A percentile compares a stretch with the other conserved stretches of the same genome.
Conservation (phyloP, 2,113 vertebrate species). For the Oncorhynchus clarkii region DNA sequence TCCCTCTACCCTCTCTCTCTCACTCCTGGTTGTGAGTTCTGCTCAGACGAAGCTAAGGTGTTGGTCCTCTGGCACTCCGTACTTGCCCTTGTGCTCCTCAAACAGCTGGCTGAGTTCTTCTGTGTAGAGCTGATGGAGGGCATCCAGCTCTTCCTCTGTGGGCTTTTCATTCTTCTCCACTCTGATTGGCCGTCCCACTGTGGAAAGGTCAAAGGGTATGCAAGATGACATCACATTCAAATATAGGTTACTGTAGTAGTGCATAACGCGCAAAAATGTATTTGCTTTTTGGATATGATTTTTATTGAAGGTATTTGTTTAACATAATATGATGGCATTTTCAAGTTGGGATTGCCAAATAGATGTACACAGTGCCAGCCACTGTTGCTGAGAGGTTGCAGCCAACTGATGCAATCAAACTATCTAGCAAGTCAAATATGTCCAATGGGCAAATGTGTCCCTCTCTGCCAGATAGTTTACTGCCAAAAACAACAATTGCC, state of each 20-base stretch:
- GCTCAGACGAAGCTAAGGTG: slow-evolving; percentile 83
- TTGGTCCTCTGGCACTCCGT: slow-evolving; percentile 78
- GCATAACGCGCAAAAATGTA: slow-evolving; percentile 7
- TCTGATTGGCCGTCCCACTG: slow-evolving; percentile 87
- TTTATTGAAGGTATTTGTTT: background rate
- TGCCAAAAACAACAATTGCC: slow-evolving; percentile 26
- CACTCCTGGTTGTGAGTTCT: background rate
- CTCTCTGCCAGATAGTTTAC: background rate
- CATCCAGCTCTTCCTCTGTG: slow-evolving; percentile 75
- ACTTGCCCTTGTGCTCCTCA: slow-evolving; percentile 86
- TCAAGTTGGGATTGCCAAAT: background rate
- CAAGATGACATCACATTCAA: background rate
- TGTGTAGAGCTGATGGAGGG: slow-evolving; percentile 82
- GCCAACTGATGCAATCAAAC: background rate
- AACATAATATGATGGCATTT: background rate
- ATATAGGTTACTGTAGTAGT: slow-evolving; percentile 7
- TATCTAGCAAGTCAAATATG: background rate
- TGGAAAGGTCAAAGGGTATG: slow-evolving; percentile 23
- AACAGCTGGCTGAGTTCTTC: slow-evolving; percentile 82
- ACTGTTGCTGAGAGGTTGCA: background rate
- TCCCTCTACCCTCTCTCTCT: background rate
- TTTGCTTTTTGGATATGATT: background rate
- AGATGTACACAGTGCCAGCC: background rate
- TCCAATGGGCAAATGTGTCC: background rate
- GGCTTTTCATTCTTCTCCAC: slow-evolving; percentile 76